phyloP scores from a whole-genome alignment of 2,888 invertebrate genomes.

The Timema cristinae region DNA sequence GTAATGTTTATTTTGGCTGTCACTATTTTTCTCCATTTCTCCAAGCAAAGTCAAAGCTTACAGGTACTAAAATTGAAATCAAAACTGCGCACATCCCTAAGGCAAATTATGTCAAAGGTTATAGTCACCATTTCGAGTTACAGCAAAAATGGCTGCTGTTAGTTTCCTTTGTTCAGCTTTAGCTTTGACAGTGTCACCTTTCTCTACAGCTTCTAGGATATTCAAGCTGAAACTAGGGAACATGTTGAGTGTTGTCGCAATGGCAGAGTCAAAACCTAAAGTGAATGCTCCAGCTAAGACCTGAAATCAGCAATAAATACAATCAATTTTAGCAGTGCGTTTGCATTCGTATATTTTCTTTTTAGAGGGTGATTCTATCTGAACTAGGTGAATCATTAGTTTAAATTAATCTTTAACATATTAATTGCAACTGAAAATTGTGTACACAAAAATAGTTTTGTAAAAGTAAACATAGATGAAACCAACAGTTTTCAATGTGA shows the following conservation, averaged over 20 bases:
- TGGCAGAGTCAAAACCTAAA: conserved; percentile 67
- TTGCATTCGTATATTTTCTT: not conserved
- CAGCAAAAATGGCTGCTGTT: conserved; percentile 50
- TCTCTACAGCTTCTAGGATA: conserved; percentile 53
- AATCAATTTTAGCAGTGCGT: not conserved
- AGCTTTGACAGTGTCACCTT: conserved; percentile 49
- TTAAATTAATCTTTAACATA: not conserved
- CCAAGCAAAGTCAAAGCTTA: too few species aligned
- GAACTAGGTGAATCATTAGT: too few species aligned
- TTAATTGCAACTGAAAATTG: not conserved
- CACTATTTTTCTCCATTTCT: too few species aligned
- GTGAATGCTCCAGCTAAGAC: conserved; percentile 61
- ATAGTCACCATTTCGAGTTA: conserved; percentile 51
- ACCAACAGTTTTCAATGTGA: too few species aligned
- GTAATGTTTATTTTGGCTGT: too few species aligned
- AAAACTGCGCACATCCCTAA: too few species aligned
- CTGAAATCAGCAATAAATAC: conserved; percentile 44
- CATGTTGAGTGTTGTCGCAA: conserved; percentile 66
- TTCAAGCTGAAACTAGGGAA: conserved; percentile 56
- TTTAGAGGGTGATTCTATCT: not conserved
- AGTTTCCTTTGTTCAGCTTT: conserved; percentile 53
- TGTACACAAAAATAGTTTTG: not conserved
- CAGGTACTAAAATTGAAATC: too few species aligned
- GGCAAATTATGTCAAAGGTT: too few species aligned
- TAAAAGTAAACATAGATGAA: too few species aligned